These are phyloP conservation scores for Fulmarus glacialis DNA, from an alignment of 2,113 vertebrate genomes.

Conservation along the genomic window DNA sequence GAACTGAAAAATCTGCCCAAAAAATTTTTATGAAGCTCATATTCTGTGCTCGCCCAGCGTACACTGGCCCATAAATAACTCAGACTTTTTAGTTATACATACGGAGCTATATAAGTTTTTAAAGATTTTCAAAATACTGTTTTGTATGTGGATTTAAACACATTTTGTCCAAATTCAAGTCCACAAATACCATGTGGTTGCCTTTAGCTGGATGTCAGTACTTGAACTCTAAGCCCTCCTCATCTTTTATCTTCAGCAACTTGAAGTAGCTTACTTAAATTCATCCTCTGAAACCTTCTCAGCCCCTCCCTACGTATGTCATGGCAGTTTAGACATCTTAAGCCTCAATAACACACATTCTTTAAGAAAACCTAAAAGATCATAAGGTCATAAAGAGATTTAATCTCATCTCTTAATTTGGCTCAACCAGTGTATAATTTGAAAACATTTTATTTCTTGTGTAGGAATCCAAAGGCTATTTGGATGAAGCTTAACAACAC, in stretches of 20 bases:
- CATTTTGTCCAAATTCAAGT: background rate
- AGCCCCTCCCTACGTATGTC: background rate
- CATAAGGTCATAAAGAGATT: background rate
- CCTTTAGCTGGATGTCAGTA: conserved; percentile 9
- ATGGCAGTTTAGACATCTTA: background rate
- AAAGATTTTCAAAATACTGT: background rate
- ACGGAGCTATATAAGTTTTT: background rate
- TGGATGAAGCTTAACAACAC: background rate
- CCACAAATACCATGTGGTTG: background rate
- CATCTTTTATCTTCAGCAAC: conserved; percentile 24
- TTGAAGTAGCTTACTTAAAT: conserved; percentile 19
- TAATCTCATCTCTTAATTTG: background rate
- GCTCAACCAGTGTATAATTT: background rate
- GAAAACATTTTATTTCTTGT: background rate
- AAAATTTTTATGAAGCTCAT: background rate
- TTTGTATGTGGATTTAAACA: background rate
- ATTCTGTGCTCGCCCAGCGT: background rate
- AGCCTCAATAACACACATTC: background rate
- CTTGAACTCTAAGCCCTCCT: conserved; percentile 23
- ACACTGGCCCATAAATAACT: background rate
- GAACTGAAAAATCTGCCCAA: background rate
- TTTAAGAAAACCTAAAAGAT: background rate
- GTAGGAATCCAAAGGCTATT: background rate
- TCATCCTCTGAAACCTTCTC: background rate
- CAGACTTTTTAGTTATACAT: background rate